Conservation (phyloP, 2,113 vertebrate genomes). For the Forbesichthys papilliferus region DNA sequence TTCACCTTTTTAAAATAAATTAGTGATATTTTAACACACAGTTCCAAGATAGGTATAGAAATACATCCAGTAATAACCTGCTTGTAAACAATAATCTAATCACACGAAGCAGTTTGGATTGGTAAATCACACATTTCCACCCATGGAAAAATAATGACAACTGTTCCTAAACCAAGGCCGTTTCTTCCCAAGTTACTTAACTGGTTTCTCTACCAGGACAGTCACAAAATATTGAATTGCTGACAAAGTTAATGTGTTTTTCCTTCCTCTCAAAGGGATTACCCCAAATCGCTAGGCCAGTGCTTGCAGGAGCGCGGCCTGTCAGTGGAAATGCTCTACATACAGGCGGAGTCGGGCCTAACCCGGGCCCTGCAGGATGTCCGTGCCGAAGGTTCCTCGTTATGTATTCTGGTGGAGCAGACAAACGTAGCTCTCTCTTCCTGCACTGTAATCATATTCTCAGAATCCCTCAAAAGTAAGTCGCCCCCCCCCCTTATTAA, state of each 20-base stretch:
- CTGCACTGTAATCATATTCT: conserved; percentile 82
- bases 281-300: conserved; percentile 78
- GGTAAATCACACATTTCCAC: too few species aligned
- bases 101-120: too few species aligned
- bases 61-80: too few species aligned
- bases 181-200: too few species aligned
- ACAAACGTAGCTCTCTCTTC: conserved; percentile 77
- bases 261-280: conserved; percentile 83
- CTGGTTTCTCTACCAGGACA: conserved; percentile 23
- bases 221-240: conserved; percentile 42
- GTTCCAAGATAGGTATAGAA: too few species aligned
- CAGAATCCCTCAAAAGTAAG: conserved; percentile 85
- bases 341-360: conserved; percentile 76
- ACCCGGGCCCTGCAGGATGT: conserved; percentile 78
- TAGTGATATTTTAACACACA: too few species aligned
- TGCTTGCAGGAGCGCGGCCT: conserved; percentile 79
- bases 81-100: too few species aligned
- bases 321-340: conserved; percentile 80
- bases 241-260: conserved; percentile 71
- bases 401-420: conserved; percentile 83
- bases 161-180: too few species aligned
- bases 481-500: conserved; percentile 42
- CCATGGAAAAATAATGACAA: too few species aligned
- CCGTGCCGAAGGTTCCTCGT: conserved; percentile 78
- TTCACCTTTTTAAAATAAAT: too few species aligned